Conservation (phyloP, 1,140 invertebrate species). For the Pseudomyrmex gracilis region DNA sequence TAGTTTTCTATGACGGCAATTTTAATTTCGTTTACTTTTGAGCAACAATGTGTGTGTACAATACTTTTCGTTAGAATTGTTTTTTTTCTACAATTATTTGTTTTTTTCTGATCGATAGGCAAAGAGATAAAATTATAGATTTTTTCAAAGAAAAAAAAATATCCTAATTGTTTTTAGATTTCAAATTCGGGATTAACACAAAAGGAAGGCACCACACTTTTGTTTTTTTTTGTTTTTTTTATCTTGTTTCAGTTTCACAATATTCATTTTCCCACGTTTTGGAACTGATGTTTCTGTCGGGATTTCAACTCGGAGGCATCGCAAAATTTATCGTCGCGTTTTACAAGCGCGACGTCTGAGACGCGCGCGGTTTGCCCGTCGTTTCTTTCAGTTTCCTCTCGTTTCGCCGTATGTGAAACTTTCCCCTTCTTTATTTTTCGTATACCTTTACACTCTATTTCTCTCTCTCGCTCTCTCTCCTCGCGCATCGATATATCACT, state of each 20-base stretch:
- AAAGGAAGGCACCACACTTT: neutral
- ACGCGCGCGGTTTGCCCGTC: constrained; percentile 28
- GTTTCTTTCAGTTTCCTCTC: constrained; percentile 12
- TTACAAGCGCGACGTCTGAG: constrained; percentile 45
- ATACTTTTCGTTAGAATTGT: neutral
- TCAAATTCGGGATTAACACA: neutral
- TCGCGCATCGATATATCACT: constrained; percentile 52
- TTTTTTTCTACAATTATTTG: too few species aligned
- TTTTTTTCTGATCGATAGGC: too few species aligned
- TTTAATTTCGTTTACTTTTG: neutral
- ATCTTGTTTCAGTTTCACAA: constrained; percentile 21
- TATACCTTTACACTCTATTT: constrained; percentile 32
- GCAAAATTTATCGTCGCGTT: constrained; percentile 45
- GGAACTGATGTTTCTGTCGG: constrained; percentile 4
- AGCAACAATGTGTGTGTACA: constrained; percentile 1
- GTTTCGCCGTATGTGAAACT: neutral
- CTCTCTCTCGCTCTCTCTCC: neutral
- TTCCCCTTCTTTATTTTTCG: neutral
- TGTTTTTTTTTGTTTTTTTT: too few species aligned
- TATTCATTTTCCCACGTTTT: constrained; percentile 9
- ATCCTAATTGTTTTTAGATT: neutral
- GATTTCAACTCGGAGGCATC: constrained; percentile 37
- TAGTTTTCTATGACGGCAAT: neutral
- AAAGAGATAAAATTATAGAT: too few species aligned
- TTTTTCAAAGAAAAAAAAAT: too few species aligned